Evolutionary conservation across 2,888 invertebrate species (phyloP), one percentile per base, ranked within the genome.

Genomic region (Blera fallax): DNA sequence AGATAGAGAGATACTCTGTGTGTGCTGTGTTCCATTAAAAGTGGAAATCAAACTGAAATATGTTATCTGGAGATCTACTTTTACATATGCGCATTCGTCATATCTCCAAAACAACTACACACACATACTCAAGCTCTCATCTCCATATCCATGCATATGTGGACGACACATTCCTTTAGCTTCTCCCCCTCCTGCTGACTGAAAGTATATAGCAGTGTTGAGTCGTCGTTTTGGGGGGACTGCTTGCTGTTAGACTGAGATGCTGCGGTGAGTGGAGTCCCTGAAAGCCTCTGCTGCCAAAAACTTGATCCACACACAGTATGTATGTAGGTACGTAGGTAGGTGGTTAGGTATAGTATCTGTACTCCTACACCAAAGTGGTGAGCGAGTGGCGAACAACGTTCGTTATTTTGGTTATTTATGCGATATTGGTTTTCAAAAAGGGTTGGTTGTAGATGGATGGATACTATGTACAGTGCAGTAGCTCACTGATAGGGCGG

Each of bases 11-110:
- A 27, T 27, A 50, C 10, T 34, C 37, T 29, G 37, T 48, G 37
- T 48, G 27, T 8, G 43, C 11, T 72, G 45, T 65, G 70, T 72
- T 50, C 73, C 62, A 73, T 79, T 84, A 78, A 69, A 79, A 70
- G 79, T 72, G 62, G 73, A 65, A 79, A 84, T 50, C 79, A 84
- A 84, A 79, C 69, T 76, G 85, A 85, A 85, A 81, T 85, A 81
- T 85, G 85, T 85, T 85, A 85, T 85, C 85, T 77, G 72, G 81
- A 67, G 85, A 85, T 85, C 85, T 81, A 62, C 77, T 70, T 77
- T 81, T 85, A 85, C 85, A 85, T 85, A 85, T 85, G 85, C 85
- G 85, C 85, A 85, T 85, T 85, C 85, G 85, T 85, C 85, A 85
- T 72, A 77, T 81, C 85, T 72, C 72, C 45, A 60, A 76, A 76